phyloP scores from a whole-genome alignment of 2,797 vertebrate genomes.

The Cynopterus sphinx region DNA sequence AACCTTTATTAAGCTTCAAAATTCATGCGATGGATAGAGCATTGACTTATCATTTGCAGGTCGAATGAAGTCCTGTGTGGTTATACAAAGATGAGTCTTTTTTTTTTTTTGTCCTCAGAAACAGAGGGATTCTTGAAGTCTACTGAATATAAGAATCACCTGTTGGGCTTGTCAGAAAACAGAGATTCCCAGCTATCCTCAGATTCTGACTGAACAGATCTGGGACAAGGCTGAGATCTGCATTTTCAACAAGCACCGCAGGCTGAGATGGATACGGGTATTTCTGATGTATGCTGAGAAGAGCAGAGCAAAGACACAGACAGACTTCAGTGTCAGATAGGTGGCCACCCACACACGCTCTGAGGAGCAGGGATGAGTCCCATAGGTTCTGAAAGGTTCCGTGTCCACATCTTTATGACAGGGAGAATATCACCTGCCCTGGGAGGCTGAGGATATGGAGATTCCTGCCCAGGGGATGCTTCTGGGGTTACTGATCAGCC shows the following conservation, averaged over 20 bases:
- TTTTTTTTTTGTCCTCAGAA: neutral
- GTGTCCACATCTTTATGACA: neutral
- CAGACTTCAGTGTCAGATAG: neutral
- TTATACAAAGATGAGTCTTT: neutral
- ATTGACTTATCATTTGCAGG: neutral
- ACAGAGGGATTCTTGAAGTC: neutral
- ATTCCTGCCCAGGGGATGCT: no score
- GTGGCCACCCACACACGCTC: neutral
- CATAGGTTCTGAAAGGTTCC: neutral
- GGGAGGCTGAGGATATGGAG: neutral
- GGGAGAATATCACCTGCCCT: fast-evolving
- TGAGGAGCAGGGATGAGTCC: neutral
- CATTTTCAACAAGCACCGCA: neutral
- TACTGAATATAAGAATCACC: neutral
- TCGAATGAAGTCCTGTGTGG: neutral
- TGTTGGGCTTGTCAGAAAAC: neutral
- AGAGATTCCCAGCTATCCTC: neutral
- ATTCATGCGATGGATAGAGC: neutral
- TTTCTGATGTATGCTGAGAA: neutral
- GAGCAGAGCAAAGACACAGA: neutral
- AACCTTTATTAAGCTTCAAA: neutral
- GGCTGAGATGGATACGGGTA: no score
- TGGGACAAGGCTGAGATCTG: neutral
- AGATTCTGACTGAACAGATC: neutral
- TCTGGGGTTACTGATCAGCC: fast-evolving